Base-by-base conservation (phyloP, 2,797 vertebrate species). In the Triplophysa yarkandensis region DNA sequence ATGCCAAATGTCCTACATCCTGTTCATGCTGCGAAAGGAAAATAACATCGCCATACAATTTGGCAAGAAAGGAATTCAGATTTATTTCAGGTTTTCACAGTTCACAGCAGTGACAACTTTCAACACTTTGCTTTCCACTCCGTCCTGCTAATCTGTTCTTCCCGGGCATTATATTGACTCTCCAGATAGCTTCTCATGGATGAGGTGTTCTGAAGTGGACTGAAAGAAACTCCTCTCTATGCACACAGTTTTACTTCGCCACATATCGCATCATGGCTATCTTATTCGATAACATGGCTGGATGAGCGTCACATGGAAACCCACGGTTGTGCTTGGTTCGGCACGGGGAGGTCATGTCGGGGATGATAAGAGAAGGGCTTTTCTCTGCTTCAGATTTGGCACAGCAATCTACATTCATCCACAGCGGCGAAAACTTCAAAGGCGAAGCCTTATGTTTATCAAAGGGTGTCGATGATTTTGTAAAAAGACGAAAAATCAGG, bases 241-340 rank as follows among this genome's bases (percentile, higher is more conserved):
- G 43, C 62, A 41, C 32, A 66, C 71, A 57, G 52, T 66, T 74
- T 57, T 57, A 66, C 21, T 63, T 43, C 25, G 50, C 27, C 50
- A 25, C 62, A 57, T 58, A 46, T 74, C 71, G 57, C 28, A 74
- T 58, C 71, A 58, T 58, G 16, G 4, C 62, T 41, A 63, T 63
- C 60, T 41, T 72, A 63, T 63, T 72, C 71, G 36, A 74, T 74
- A 44, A 65, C 63, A 74, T 46, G 71, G 71, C 62, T 66, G 71
- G 27, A 74, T 74, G 71, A 66, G 23, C 52, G 58, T 66, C 62
- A 58, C 61, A 58, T 57, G 71, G 62, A 57, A 74, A 58, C 50
- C 36, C 63, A 74, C 50, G 57, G 71, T 57, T 66, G 71, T 74
- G 71, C 52, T 58, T 66, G 39, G 14, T 66, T 74, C 39, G 65